Base-by-base conservation (phyloP, 2,113 vertebrate species). In the Pachyramphus minor region DNA sequence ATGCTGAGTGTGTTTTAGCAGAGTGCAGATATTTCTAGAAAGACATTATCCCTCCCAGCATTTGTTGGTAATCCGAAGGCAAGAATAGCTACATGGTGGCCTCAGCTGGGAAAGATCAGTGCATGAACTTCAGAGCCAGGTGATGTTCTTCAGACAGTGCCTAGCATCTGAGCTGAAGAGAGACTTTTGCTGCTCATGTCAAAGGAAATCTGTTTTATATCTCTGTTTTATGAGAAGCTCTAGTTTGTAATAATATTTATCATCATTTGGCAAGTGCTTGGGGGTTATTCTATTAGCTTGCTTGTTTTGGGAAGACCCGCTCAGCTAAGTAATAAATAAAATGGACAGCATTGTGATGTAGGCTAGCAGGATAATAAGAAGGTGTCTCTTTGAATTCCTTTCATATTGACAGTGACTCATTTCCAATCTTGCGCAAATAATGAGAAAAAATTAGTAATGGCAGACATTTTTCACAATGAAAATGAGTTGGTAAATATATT, bases 201-300 rank as follows among this genome's bases (percentile, higher is more conserved):
- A 93, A 91, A 92, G 24, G 15, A 85, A 89, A 85, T 58, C 69
- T 93, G 55, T 8, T 81, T 53, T 92, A 72, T 77, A 81, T 31
- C 53, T 81, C 72, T 56, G 55, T 82, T 97, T 73, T 90, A 56
- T 85, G 90, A 94, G 91, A 81, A 76, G 31, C 62, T 77, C 11
- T 39, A 58, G 33, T 85, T 96, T 72, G 25, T 87, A 96, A 94
- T 75, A 89, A 68, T 50, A 81, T 81, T 97, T 92, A 67, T 71
- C 60, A 50, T 82, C 27, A 50, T 95, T 78, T 71, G 80, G 31
- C 74, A 85, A 80, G n/a, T 77, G 25, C 66, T 47, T 69, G 42
- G 8, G 80, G 73, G 59, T 90, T 85, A 90, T 81, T 85, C 87
- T 85, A 44, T 79, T 58, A 86, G 15, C 50, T 91, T 73, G 6